Evolutionary conservation across 2,797 vertebrate species (phyloP), one percentile per base, ranked within the genome.

Genomic region (Cheirogaleus major): DNA sequence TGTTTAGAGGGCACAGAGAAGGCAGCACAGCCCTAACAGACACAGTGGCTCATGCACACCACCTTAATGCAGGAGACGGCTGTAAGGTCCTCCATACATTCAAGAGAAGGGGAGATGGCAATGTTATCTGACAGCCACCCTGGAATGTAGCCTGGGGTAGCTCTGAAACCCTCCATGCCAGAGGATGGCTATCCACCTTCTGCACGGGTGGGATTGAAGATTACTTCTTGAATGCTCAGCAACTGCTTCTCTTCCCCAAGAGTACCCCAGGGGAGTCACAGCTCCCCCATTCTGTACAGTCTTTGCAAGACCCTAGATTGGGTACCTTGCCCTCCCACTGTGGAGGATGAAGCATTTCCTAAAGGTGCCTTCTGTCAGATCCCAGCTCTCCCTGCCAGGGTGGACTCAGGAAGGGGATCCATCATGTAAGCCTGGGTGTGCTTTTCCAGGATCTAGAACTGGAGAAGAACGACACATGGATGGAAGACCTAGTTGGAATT

Each of bases 1-100:
- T 0, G 0, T 4, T 27, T 5, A n/a, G 12, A 27, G 35, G 18
- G 15, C 1, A 20, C 2, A n/a, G 52, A 20, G 55, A 84, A 27
- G 32, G 38, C 14, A 52, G 11, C 7, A 17, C 8, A 43, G 70
- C 8, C 18, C 75, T 50, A 5, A 25, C 0, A 79, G 18, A 75
- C 59, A 79, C 0, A 18, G 4, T 3, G 2, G 9, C 27, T 20
- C 38, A 41, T n/a, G 70, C 20, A 52, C 17, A 32, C 22, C 14
- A 22, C 0, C n/a, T 38, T 17, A 23, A 45, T 8, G 50, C 7
- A 32, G 17, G 9, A n/a, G 45, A 69, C 1, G 9, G 8, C 30
- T 4, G 25, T 0, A 85, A 12, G 7, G 8, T 52, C 59, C 65
- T 43, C 38, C 23, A 70, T 0, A 32, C 17, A n/a, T 1, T 70